phyloP scores from a whole-genome alignment of 2,797 vertebrate species.

The Sebastes itinus region DNA sequence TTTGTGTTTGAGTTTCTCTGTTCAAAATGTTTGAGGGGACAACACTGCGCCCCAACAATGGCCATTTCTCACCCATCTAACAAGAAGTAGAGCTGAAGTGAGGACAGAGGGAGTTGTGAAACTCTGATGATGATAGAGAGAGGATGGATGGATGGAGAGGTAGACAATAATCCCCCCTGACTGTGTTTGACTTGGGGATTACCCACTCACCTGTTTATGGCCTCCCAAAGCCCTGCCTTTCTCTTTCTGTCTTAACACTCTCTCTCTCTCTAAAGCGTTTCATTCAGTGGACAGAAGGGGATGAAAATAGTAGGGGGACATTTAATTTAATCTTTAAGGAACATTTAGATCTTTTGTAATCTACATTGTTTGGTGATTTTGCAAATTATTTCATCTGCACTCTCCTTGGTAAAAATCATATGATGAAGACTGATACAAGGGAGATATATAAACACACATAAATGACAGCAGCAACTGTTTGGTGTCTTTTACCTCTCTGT shows the following conservation, averaged over 20 bases:
- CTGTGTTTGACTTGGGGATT: slow-evolving; percentile 77
- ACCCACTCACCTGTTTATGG: slow-evolving; percentile 62
- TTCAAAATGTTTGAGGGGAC: slow-evolving; percentile 66
- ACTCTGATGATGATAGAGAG: slow-evolving; percentile 37
- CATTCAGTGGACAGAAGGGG: neutral
- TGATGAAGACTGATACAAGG: neutral
- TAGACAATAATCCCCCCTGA: slow-evolving; percentile 43
- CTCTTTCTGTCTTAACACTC: slow-evolving; percentile 41
- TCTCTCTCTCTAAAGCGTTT: neutral
- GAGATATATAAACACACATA: neutral
- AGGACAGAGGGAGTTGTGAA: slow-evolving; percentile 51
- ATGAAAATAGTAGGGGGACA: neutral
- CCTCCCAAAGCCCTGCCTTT: slow-evolving; percentile 54
- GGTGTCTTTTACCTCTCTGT: slow-evolving; percentile 87
- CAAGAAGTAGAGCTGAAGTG: slow-evolving; percentile 35
- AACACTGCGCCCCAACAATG: slow-evolving; percentile 64
- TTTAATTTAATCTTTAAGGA: neutral
- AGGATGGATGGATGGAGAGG: slow-evolving; percentile 43
- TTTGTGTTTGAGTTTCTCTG: slow-evolving; percentile 79
- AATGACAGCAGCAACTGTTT: neutral
- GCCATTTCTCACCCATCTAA: slow-evolving; percentile 64
- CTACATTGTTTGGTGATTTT: neutral
- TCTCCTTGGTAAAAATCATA: neutral
- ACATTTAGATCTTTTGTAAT: neutral
- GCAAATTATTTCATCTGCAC: neutral